Evolutionary conservation across 2,888 invertebrate species (phyloP).

Genomic region (Cordilura impudica): DNA sequence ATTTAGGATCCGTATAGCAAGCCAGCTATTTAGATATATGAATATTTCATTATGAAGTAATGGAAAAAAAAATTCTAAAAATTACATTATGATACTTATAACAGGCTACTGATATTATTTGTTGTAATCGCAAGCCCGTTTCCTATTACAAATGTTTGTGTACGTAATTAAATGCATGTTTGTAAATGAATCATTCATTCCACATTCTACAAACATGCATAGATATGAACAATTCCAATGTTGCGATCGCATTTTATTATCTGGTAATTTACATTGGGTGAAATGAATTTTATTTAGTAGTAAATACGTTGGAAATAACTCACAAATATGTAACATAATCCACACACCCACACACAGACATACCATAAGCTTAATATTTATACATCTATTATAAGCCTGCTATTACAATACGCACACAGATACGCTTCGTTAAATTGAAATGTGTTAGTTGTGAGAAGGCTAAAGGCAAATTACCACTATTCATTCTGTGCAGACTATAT

Average conservation of each 20-base stretch:
- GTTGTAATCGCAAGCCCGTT: conserved; percentile 38
- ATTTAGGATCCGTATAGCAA: no score
- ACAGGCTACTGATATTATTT: conserved; percentile 7
- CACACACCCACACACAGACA: conserved; percentile 2
- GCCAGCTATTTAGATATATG: no score
- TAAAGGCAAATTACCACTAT: conserved; percentile 48
- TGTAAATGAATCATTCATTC: neutral
- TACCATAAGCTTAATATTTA: conserved; percentile 18
- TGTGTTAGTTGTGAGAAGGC: conserved; percentile 17
- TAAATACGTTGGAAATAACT: conserved; percentile 29
- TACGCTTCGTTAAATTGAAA: conserved; percentile 5
- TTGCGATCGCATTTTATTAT: conserved; percentile 50
- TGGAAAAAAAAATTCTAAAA: conserved; percentile 22
- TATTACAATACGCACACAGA: conserved; percentile 12
- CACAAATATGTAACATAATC: neutral
- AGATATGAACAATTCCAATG: conserved; percentile 27
- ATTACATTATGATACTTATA: conserved; percentile 28
- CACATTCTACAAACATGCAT: conserved; percentile 12
- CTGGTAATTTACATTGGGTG: conserved; percentile 47
- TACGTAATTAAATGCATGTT: conserved; percentile 54
- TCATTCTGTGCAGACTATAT: conserved; percentile 21
- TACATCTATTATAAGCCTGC: conserved; percentile 28
- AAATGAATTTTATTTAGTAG: conserved; percentile 40
- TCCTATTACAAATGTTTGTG: conserved; percentile 52
- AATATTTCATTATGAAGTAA: no score